Evolutionary conservation across 2,888 invertebrate species (phyloP), one percentile per base, ranked within the genome.

Genomic region (Diplazon laetatorius): DNA sequence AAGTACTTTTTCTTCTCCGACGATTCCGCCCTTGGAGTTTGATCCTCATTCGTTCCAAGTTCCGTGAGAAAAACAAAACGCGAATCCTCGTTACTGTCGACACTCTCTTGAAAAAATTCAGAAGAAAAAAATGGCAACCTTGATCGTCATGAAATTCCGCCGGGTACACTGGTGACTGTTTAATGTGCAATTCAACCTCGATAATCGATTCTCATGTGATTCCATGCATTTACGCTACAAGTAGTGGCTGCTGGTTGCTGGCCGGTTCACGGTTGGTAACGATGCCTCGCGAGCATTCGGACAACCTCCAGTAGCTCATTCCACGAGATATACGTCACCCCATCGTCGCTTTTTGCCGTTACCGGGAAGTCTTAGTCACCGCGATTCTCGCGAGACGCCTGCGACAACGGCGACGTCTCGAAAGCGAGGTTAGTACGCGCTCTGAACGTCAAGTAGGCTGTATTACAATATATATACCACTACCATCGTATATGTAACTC

Each of bases 351-450:
- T 60, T 76, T 60, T 37, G 42, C 46, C 73, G 48, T 84, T 85
- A 83, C 85, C 78, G 78, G 77, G 87, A 85, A 87, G 80, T 81
- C 84, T 87, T 86, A 87, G 85, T 87, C 87, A 87, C 72, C 84
- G 78, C 65, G 63, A 35, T 69, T 39, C 66, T 50, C 72, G 20
- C 74, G 57, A 63, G 46, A 60, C 68, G 66, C 44, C 62, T 60
- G 37, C 59, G 72, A 63, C 74, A 42, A 74, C 75, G 71, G 39
- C 66, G 66, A 71, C 20, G 78, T 71, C 71, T 71, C 52, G 78
- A 66, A 78, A 78, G 78, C 71, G 75, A 78, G 78, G 70, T 75
- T 73, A 74, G 71, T 80, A 75, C 76, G 77, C 80, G 77, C 39
- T 16, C 48, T 25, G 75, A 75, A 75, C 75, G 60, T 68, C 66